Conservation (phyloP, 1,140 invertebrate genomes). For the Drosophila leontia region DNA sequence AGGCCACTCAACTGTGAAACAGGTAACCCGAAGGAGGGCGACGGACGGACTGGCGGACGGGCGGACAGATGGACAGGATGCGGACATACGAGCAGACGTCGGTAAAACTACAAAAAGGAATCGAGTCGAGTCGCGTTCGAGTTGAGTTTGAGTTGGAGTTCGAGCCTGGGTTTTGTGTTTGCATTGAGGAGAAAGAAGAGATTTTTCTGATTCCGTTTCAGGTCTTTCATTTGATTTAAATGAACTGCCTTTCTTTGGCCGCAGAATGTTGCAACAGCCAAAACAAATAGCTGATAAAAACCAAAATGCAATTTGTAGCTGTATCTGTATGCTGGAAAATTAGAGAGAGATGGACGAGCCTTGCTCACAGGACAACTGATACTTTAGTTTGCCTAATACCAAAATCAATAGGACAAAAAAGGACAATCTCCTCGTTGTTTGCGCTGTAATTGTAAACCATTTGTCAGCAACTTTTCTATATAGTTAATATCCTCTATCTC, state of each 20-base stretch:
- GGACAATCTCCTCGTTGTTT: constrained; percentile 63
- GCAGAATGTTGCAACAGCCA: constrained; percentile 69
- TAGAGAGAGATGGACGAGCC: constrained; percentile 6
- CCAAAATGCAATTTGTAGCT: constrained; percentile 63
- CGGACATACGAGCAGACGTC: constrained; percentile 53
- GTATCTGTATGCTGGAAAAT: constrained; percentile 9
- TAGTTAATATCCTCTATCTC: constrained; percentile 56
- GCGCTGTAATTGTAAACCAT: constrained; percentile 78
- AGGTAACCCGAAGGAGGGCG: constrained; percentile 63
- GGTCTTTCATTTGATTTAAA: constrained; percentile 74
- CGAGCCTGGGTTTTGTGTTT: constrained; percentile 3
- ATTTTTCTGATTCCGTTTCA: constrained; percentile 59
- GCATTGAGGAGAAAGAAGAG: constrained; percentile 64
- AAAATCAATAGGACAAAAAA: constrained; percentile 49
- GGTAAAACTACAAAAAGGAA: constrained; percentile 76
- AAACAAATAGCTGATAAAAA: constrained; percentile 79
- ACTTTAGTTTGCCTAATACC: constrained; percentile 38
- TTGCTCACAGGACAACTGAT: constrained; percentile 39
- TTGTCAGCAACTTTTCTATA: constrained; percentile 72
- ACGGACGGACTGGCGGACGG: constrained; percentile 44
- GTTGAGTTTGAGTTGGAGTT: constrained; percentile 23
- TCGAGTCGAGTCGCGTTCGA: constrained; percentile 41
- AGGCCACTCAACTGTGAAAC: constrained; percentile 80
- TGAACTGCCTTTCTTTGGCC: constrained; percentile 48
- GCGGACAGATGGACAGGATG: constrained; percentile 32